phyloP scores from a whole-genome alignment of 2,888 invertebrate genomes.

The Mycalesis mineus region DNA sequence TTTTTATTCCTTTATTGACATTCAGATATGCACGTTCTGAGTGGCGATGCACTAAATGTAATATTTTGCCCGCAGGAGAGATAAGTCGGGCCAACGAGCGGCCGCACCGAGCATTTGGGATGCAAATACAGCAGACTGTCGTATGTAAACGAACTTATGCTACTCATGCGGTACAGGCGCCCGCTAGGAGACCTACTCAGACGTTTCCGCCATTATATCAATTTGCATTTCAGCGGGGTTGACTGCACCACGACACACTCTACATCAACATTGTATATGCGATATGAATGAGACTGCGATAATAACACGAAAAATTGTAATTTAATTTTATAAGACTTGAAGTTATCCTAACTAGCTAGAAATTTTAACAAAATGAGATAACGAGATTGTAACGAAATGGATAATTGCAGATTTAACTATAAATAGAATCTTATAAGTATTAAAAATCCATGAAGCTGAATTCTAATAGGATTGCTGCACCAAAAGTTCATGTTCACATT shows the following conservation, averaged over 20 bases:
- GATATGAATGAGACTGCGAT: neutral
- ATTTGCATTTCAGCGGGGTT: constrained; percentile 73
- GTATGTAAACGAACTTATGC: constrained; percentile 78
- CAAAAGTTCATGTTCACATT: too few relatives aligned
- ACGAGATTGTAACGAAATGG: too few relatives aligned
- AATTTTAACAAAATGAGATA: neutral
- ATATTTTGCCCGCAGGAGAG: constrained; percentile 71
- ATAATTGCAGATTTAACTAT: too few relatives aligned
- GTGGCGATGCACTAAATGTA: constrained; percentile 75
- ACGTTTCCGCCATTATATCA: constrained; percentile 78
- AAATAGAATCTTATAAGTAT: neutral
- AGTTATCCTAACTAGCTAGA: neutral
- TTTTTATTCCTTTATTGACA: constrained; percentile 77
- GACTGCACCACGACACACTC: constrained; percentile 23
- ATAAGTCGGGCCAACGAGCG: constrained; percentile 68
- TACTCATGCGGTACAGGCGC: constrained; percentile 71
- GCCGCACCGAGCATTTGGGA: constrained; percentile 72
- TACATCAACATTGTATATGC: neutral
- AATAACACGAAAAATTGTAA: neutral
- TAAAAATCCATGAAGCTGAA: neutral
- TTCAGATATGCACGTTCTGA: constrained; percentile 76
- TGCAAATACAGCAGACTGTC: constrained; percentile 75
- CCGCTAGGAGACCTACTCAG: constrained; percentile 76
- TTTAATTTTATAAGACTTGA: neutral
- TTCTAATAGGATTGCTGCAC: neutral